These are phyloP conservation scores for Manis javanica DNA, from an alignment of 2,797 vertebrate species.

Conservation along the genomic window DNA sequence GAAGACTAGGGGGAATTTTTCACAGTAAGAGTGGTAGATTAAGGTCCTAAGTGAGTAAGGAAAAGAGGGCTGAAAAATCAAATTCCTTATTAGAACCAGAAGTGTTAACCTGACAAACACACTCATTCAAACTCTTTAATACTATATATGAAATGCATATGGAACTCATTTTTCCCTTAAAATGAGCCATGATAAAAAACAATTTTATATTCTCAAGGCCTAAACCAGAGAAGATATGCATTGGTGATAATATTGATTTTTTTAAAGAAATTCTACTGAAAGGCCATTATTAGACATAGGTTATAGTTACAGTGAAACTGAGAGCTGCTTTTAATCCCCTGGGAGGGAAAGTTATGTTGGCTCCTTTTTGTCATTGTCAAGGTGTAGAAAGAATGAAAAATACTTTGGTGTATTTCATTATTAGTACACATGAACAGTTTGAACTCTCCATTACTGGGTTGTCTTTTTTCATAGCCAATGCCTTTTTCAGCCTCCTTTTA, in stretches of 20 bases:
- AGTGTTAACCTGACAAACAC: conserved; percentile 71
- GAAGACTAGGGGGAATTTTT: background rate
- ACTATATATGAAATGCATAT: conserved; percentile 46
- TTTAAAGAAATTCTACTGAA: conserved; percentile 55
- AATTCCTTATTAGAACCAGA: conserved; percentile 74
- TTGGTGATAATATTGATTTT: conserved; percentile 77
- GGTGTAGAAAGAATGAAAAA: conserved; percentile 71
- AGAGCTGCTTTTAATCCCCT: conserved; percentile 68
- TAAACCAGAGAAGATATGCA: conserved; percentile 48
- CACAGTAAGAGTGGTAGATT: conserved; percentile 11
- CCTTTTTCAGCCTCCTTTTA: conserved; percentile 61
- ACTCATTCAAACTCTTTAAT: conserved; percentile 67
- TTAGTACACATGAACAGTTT: conserved; percentile 55
- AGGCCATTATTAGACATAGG: conserved; percentile 39
- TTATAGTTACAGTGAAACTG: conserved; percentile 68
- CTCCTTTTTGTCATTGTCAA: conserved; percentile 68
- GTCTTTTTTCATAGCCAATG: conserved; percentile 40
- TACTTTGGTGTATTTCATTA: conserved; percentile 67
- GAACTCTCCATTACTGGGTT: conserved; percentile 31
- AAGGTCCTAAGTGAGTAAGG: conserved; percentile 64
- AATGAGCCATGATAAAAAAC: conserved; percentile 64
- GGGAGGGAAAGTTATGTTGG: conserved; percentile 13
- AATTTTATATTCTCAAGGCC: conserved; percentile 69
- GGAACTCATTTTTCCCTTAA: conserved; percentile 78
- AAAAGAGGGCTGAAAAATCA: conserved; percentile 65